A percentile compares a stretch with the other conserved stretches of the same genome.
These are phyloP conservation scores for Macropus fuliginosus DNA, from an alignment of 2,797 vertebrate species.

Conservation along the genomic window DNA sequence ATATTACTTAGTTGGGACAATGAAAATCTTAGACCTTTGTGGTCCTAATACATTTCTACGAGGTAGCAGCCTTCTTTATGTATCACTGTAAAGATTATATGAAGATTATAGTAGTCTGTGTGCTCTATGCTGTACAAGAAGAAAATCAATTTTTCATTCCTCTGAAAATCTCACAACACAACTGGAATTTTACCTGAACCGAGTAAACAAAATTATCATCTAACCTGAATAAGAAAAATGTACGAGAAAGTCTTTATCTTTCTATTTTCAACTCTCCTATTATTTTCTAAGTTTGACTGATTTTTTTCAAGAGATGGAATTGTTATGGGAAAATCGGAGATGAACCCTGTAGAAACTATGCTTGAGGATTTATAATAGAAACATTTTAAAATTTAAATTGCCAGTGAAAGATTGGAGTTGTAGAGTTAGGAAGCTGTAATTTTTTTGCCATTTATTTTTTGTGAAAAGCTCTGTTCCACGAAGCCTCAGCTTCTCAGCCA, in stretches of 20 bases:
- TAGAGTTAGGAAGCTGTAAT: constrained; percentile 28
- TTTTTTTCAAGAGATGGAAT: constrained; percentile 69
- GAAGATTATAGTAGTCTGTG: constrained; percentile 66
- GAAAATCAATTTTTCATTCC: constrained; percentile 85
- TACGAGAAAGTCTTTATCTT: constrained; percentile 76
- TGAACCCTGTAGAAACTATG: neutral
- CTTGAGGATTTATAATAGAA: constrained; percentile 71
- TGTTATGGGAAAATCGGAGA: constrained; percentile 53
- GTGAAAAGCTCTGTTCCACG: fast-evolving
- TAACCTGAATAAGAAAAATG: constrained; percentile 73
- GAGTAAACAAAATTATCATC: constrained; percentile 84
- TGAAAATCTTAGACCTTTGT: neutral
- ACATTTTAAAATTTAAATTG: constrained; percentile 78
- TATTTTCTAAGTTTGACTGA: constrained; percentile 68
- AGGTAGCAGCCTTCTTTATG: constrained; percentile 37
- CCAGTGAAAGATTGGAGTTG: constrained; percentile 58
- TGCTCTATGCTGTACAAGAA: constrained; percentile 62
- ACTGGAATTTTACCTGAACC: constrained; percentile 80
- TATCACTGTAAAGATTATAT: constrained; percentile 69
- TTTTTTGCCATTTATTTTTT: neutral
- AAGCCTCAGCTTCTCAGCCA: fast-evolving
- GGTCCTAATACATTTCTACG: constrained; percentile 34
- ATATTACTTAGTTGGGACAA: neutral
- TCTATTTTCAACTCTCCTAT: constrained; percentile 74
- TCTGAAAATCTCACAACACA: constrained; percentile 71